Base-by-base conservation (phyloP, 2,797 vertebrate genomes). In the Melanitta fusca region DNA sequence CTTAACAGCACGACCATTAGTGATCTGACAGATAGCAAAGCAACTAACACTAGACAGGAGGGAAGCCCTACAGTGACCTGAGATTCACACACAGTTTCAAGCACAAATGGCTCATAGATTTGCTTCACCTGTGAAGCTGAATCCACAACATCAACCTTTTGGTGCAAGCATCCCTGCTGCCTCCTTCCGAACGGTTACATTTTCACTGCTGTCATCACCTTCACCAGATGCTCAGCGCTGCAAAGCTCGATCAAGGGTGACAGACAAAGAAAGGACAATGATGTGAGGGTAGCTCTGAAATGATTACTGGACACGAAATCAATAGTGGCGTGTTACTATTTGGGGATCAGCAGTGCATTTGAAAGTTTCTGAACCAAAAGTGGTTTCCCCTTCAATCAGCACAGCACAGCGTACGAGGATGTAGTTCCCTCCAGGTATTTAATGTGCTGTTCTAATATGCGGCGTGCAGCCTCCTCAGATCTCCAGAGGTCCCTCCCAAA, bases 171-270 rank as follows among this genome's bases (percentile, higher is more conserved):
- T 51, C 71, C 60, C 85, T 89, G 41, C 30, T 84, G 73, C 8
- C 58, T 91, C 73, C 61, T 91, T 11, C 73, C 73, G 56, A 92
- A 81, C 16, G 6, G 58, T 13, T 89, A 69, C 4, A 9, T 68
- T 70, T 93, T 56, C 51, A 85, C 47, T n/a, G 13, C 47, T 10
- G 18, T 58, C 84, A 81, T 28, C 41, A 77, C 79, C 64, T 70
- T 60, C 81, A 87, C 38, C 74, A 92, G 74, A 84, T 58, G 49
- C 73, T 90, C 66, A 47, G 11, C 51, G 68, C 70, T 82, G 71
- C 65, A 85, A 70, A 68, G 64, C 32, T 77, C 84, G 80, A 45
- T 54, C 81, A 91, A 80, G 53, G 72, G 43, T 77, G 39, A 96
- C 94, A 65, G 68, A 64, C 71, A 89, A 85, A 95, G 91, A 27